phyloP scores from a whole-genome alignment of 2,888 invertebrate species.

The Megamerina dolium region DNA sequence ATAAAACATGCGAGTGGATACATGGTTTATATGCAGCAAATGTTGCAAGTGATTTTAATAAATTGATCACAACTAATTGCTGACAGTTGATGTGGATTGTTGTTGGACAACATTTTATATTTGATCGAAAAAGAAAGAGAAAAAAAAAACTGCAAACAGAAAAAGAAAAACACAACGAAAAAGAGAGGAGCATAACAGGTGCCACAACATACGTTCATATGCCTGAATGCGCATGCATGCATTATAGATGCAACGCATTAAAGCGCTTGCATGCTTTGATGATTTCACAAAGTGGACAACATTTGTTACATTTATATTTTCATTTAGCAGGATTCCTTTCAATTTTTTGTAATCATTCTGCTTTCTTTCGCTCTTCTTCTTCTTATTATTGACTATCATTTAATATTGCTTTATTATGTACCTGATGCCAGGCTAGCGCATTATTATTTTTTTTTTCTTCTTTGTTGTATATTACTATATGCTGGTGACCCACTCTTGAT shows the following conservation, averaged over 20 bases:
- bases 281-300: constrained; percentile 19
- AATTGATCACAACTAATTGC: constrained; percentile 45
- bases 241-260: not conserved
- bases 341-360: not conserved
- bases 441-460: too few relatives aligned
- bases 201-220: constrained; percentile 3
- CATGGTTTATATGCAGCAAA: too few relatives aligned
- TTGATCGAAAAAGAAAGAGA: not conserved
- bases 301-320: constrained; percentile 19
- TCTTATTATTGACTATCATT: too few relatives aligned
- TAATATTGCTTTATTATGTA: too few relatives aligned
- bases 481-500: constrained; percentile 3
- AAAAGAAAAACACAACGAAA: not conserved
- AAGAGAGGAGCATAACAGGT: constrained; percentile 13
- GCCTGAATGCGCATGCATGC: constrained; percentile 4
- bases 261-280: constrained; percentile 14
- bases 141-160: not conserved
- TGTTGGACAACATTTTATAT: constrained; percentile 11
- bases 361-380: constrained; percentile 9
- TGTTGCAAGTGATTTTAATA: constrained; percentile 27
- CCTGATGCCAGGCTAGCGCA: too few relatives aligned
- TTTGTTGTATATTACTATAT: too few relatives aligned
- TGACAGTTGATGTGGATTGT: constrained; percentile 35
- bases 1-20: too few relatives aligned
- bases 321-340: constrained; percentile 2